These are phyloP conservation scores for Papio anubis DNA, from an alignment of 2,113 vertebrate species.

Conservation along the genomic window DNA sequence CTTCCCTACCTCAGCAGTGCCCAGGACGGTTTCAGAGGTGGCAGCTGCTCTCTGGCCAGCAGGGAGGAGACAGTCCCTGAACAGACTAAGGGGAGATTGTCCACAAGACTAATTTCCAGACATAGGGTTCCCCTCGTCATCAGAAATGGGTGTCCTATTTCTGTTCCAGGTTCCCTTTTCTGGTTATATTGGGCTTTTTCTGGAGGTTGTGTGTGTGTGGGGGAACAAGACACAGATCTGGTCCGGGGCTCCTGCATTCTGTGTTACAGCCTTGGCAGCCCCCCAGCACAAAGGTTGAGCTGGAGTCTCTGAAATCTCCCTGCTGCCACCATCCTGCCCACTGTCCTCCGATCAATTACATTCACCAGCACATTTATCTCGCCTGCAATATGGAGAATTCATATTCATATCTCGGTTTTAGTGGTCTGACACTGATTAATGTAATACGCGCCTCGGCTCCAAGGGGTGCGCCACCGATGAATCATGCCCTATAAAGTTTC, in stretches of 20 bases:
- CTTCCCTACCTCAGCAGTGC: fast-evolving
- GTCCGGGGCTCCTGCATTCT: fast-evolving
- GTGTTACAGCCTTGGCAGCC: not conserved
- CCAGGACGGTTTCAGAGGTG: fast-evolving
- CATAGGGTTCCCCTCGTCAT: not conserved
- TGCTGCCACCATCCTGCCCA: not conserved
- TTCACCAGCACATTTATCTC: constrained; percentile 83
- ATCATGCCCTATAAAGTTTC: constrained; percentile 87
- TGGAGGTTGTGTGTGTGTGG: no score
- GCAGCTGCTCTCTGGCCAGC: no score
- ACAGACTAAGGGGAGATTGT: fast-evolving
- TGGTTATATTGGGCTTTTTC: not conserved
- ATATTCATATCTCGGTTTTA: constrained; percentile 85
- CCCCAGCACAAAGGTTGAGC: not conserved
- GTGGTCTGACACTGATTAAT: constrained; percentile 88
- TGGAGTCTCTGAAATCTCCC: not conserved
- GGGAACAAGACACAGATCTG: not conserved
- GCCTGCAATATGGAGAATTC: constrained; percentile 82
- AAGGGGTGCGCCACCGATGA: constrained; percentile 80
- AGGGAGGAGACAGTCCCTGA: not conserved
- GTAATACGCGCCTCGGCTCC: constrained; percentile 78
- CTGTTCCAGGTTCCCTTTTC: no score
- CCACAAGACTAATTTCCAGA: no score
- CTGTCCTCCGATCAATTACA: constrained; percentile 77
- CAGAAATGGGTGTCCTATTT: not conserved